Evolutionary conservation across 2,797 vertebrate species (phyloP), one percentile per base, ranked within the genome.

Genomic region (Champsocephalus gunnari): DNA sequence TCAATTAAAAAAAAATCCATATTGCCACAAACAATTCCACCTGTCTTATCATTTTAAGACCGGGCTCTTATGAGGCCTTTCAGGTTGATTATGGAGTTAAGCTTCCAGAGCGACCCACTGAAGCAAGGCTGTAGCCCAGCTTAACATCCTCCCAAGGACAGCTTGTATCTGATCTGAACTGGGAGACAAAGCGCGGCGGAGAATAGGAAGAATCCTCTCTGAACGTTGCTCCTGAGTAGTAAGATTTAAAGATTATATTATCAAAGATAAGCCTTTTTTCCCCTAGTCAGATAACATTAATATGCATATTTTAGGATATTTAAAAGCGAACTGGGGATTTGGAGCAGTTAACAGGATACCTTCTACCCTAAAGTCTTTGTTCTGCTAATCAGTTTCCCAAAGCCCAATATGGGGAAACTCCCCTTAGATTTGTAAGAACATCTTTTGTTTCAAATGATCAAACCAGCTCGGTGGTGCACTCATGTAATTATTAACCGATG

Each of bases 21-120:
- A 73, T 77, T 83, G 80, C 21, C 32, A 61, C 12, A 67, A 69
- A 64, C 3, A 66, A 24, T 54, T 43, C 50, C 34, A 5, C 24
- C 44, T 49, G 54, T 49, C 51, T 48, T 55, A 5, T 71, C 11
- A 69, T 61, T 84, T 59, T 14, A 38, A 63, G 51, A 69, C 71
- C 41, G 50, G 41, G 58, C 55, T 58, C 64, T 75, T 84, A 86
- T 34, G 66, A 87, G 65, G 70, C 73, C 84, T 88, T 88, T 86
- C 68, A 74, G 80, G 83, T 82, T 88, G 77, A 87, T 87, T 79
- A 85, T 66, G 55, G 81, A 83, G 82, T 81, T 89, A 86, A 91
- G 85, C 85, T 84, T 81, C 77, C 51, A 11, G 66, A 86, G 74
- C 56, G 38, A 80, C 24, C 65, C 75, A 71, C 61, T 82, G 85